Conservation (phyloP, 1,140 invertebrate species). For the Drosophila carrolli region DNA sequence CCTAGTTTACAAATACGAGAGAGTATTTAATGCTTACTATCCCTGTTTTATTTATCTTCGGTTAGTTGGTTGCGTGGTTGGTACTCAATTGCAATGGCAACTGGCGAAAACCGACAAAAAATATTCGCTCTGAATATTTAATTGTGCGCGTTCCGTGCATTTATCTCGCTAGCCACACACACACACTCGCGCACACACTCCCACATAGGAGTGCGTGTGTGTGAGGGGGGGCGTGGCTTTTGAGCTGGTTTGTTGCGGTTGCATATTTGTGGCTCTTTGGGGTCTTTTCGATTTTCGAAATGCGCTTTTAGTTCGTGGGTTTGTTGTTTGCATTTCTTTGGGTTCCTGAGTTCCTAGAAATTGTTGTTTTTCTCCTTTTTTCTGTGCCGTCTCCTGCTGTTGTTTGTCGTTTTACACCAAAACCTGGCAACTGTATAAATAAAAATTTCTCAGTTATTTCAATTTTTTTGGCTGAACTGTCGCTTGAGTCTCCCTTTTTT, state of each 20-base stretch:
- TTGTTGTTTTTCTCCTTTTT: conserved; percentile 23
- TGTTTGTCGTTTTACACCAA: conserved; percentile 38
- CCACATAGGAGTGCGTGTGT: neutral
- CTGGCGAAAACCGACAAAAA: conserved; percentile 50
- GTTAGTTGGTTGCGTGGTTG: conserved; percentile 33
- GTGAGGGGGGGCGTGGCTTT: conserved; percentile 42
- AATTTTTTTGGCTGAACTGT: conserved; percentile 26
- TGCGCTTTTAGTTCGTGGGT: conserved; percentile 67
- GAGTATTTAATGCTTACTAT: conserved; percentile 1
- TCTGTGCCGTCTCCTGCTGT: conserved; percentile 6
- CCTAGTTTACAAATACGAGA: neutral
- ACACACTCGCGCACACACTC: neutral
- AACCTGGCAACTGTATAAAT: conserved; percentile 65
- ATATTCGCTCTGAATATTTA: conserved; percentile 80
- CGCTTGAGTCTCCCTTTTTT: conserved; percentile 5
- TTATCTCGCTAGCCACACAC: conserved; percentile 47
- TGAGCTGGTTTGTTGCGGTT: conserved; percentile 62
- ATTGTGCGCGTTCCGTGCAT: conserved; percentile 71
- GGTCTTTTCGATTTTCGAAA: conserved; percentile 75
- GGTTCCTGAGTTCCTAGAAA: conserved; percentile 14
- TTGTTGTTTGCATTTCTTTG: conserved; percentile 72
- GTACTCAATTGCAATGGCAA: conserved; percentile 41
- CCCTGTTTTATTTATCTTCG: conserved; percentile 20
- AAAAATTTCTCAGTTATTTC: conserved; percentile 48
- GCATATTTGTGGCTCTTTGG: conserved; percentile 70